Evolutionary conservation across 2,797 vertebrate species (phyloP), one percentile per base, ranked within the genome.

Genomic region (Moxostoma hubbsi): DNA sequence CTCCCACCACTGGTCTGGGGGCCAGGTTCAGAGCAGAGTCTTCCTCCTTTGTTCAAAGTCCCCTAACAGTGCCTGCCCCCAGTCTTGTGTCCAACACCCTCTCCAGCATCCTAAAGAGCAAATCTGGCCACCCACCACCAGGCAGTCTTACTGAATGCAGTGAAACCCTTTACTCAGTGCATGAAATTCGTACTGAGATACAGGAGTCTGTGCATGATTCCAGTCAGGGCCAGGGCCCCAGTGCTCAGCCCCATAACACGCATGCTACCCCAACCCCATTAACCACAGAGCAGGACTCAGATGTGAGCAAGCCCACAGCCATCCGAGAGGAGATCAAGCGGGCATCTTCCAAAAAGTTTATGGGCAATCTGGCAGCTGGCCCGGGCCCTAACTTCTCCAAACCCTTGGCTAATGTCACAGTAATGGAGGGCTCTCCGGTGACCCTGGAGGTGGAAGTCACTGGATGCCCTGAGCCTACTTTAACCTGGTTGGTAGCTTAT

Each of bases 401-500:
- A 87, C 92, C 94, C 85, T 89, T 95, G 89, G 94, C 95, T 92
- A 94, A 94, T 88, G 92, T 95, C 84, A 94, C 93, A 4, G 91
- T 98, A 89, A 91, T 89, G 91, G 96, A 95, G 95, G 96, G 96
- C 86, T 95, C 95, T 90, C 95, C 96, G 0, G 96, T 98, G 93
- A 96, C 93, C 86, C 92, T 98, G 91, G 97, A 98, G 93, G 95
- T 98, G 90, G 96, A 97, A 95, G 96, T 98, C 89, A 93, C 91
- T 53, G 96, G 94, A 95, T 94, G 93, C 83, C 96, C 95, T 87
- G 95, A 97, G 89, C 96, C 96, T 92, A 92, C 91, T 83, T 89
- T 98, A 89, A 97, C 95, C 89, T 97, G 97, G 97, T 99, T 96
- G 96, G 97, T 98, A 97, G 95, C 95, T 85, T 95, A 95, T 91